Percentiles rank a stretch among this genome's conserved stretches.
Evolutionary conservation across 2,888 invertebrate genomes (phyloP).

Genomic region (Tenthredo mesomela): DNA sequence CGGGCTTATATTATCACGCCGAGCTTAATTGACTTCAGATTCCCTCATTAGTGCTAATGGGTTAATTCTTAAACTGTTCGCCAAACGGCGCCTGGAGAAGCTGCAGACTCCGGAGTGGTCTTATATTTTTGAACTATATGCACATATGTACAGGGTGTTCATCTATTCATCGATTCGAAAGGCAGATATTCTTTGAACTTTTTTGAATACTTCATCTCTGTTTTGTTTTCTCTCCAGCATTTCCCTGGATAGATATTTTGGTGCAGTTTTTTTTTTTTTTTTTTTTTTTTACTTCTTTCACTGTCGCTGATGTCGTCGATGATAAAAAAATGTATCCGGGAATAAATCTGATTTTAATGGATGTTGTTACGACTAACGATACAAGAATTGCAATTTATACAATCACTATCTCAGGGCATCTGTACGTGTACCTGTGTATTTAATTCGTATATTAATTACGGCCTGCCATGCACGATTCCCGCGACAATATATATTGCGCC

Average conservation of each 20-base stretch:
- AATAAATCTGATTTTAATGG: conserved; percentile 67
- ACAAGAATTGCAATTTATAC: conserved; percentile 32
- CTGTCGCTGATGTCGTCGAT: not conserved
- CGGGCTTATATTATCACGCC: conserved; percentile 69
- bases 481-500: conserved; percentile 33
- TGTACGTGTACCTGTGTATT: conserved; percentile 25
- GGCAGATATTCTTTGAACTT: not conserved
- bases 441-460: conserved; percentile 35
- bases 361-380: conserved; percentile 58
- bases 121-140: not conserved
- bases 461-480: conserved; percentile 16
- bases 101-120: conserved; percentile 10
- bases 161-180: not conserved
- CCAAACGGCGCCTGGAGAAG: conserved; percentile 35
- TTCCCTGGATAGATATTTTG: not conserved
- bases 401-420: conserved; percentile 27
- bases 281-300: not conserved
- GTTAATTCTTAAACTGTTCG: conserved; percentile 65
- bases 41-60: conserved; percentile 74
- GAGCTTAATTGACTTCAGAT: conserved; percentile 74
- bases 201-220: not conserved
- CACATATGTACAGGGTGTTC: conserved; percentile 14
- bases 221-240: not conserved
- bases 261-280: not conserved
- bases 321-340: conserved; percentile 60